A percentile compares a stretch with the other conserved stretches of the same genome.
These are phyloP conservation scores for Picus viridis DNA, from an alignment of 2,797 vertebrate genomes.

Conservation along the genomic window DNA sequence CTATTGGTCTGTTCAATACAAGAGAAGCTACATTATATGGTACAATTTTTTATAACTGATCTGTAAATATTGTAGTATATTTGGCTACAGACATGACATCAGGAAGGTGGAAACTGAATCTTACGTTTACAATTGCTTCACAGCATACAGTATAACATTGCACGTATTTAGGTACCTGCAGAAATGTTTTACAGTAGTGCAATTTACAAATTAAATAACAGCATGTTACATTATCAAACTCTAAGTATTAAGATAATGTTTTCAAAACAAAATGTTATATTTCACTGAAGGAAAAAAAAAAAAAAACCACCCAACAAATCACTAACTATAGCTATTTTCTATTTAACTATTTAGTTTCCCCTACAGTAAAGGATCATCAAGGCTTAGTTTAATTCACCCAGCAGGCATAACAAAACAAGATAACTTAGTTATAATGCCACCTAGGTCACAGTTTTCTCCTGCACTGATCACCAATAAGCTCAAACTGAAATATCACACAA, in stretches of 20 bases:
- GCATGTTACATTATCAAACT: not conserved
- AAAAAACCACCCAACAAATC: no score
- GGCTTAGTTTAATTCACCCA: not conserved
- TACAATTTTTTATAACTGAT: not conserved
- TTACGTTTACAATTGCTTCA: not conserved
- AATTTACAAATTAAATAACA: not conserved
- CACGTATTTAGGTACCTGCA: not conserved
- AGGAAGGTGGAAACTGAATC: not conserved
- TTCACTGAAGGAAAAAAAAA: not conserved
- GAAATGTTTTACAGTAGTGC: not conserved
- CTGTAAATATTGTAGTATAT: not conserved
- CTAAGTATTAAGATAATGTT: not conserved
- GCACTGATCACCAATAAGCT: not conserved
- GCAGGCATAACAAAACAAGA: not conserved
- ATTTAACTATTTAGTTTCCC: no score
- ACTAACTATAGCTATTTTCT: no score
- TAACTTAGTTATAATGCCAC: not conserved
- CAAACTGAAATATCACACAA: not conserved
- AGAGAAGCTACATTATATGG: not conserved
- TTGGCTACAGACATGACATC: not conserved
- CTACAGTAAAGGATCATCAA: not conserved
- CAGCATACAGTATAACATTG: not conserved
- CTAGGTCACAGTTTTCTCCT: not conserved
- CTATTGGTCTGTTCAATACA: not conserved
- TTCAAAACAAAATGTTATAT: not conserved